Evolutionary conservation across 1,140 invertebrate genomes (phyloP).

Genomic region (Argopecten irradians): DNA sequence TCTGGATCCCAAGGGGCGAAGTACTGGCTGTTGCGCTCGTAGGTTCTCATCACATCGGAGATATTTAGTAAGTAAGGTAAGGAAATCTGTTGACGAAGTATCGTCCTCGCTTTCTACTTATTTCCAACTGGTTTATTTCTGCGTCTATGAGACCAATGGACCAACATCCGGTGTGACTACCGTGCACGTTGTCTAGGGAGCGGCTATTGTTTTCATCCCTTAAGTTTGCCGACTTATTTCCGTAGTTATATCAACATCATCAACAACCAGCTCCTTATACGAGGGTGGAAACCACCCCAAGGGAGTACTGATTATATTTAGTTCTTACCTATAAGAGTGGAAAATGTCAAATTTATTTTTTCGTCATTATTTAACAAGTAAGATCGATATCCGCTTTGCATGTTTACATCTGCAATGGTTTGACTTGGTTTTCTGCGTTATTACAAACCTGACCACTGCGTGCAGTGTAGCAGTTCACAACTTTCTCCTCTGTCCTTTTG

Average conservation of each 20-base stretch:
- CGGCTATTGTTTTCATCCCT: background rate
- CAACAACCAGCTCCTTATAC: background rate
- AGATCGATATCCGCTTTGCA: background rate
- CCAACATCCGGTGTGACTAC: background rate
- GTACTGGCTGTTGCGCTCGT: constrained; percentile 88
- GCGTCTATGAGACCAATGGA: background rate
- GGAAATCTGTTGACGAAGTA: background rate
- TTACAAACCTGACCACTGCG: background rate
- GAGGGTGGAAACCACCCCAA: background rate
- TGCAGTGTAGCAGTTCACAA: background rate
- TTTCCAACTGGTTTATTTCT: background rate
- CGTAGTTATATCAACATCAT: background rate
- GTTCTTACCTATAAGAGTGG: constrained; percentile 1
- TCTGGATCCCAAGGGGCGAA: constrained; percentile 76
- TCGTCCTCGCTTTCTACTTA: constrained; percentile 31
- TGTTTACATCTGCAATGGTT: background rate
- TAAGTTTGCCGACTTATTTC: constrained; percentile 10
- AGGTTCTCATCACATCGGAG: constrained; percentile 78
- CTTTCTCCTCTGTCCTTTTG: background rate
- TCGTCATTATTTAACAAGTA: constrained; percentile 5
- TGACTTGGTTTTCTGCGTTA: constrained; percentile 3
- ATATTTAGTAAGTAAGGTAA: constrained; percentile 68
- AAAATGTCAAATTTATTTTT: background rate
- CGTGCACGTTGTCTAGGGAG: background rate
- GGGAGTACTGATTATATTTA: background rate